Conservation (phyloP, 1,140 invertebrate genomes). For the Bombyx mori region ASM3026992v2 NC_085117.1:11555001-11555500, state of each 20-base stretch:
- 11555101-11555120: background rate
- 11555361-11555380: too few relatives aligned
- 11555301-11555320: constrained; percentile 11
- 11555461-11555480: too few relatives aligned
- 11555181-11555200: constrained; percentile 9
- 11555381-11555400: too few relatives aligned
- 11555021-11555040: too few relatives aligned
- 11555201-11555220: constrained; percentile 21
- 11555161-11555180: constrained; percentile 30
- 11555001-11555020: too few relatives aligned
- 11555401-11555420: too few relatives aligned
- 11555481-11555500: too few relatives aligned
- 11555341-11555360: background rate
- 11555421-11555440: too few relatives aligned
- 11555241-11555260: constrained; percentile 49
- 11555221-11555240: constrained; percentile 46
- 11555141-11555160: constrained; percentile 51
- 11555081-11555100: too few relatives aligned
- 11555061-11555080: too few relatives aligned
- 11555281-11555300: constrained; percentile 24
- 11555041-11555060: too few relatives aligned
- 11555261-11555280: constrained; percentile 36
- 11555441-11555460: too few relatives aligned
- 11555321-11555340: constrained; percentile 3
- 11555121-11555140: constrained; percentile 39